Evolutionary conservation across 1,140 invertebrate species (phyloP), one percentile per base, ranked within the genome.

Genomic region (Adoxophyes honmai): DNA sequence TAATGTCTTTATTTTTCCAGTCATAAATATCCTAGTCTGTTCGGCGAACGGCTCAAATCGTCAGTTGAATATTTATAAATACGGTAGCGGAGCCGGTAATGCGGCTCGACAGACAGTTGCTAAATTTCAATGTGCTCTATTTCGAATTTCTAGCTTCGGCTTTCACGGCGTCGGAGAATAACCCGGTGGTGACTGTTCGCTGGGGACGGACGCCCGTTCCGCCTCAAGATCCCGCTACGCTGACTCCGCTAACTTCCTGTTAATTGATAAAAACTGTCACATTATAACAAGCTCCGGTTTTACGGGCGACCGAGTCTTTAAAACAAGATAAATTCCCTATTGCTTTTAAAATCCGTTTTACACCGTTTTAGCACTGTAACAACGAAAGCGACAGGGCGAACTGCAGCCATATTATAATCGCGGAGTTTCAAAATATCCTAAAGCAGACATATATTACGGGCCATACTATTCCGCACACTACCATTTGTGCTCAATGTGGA

Each of bases 91-190:
- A 83, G 68, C 75, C 74, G 56, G 82, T 86, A 85, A 88, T 81
- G 75, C 75, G 73, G 62, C 65, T 62, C 73, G 79, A 83, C 80
- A 86, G 81, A 78, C 83, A 88, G 81, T 85, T 86, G 83, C 83
- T 83, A 86, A 84, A 86, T 88, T 84, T 86, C 83, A 88, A 82
- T 81, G 75, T 78, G 85, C 66, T 85, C 85, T 75, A 88, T 75
- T 83, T 86, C 69, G 66, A 73, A 79, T 74, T 73, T 69, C 68
- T 68, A 72, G 73, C 70, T 73, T 81, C 73, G 65, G 66, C 75
- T 86, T 81, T 78, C 76, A 68, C 68, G 64, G 68, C 67, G 72
- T 71, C 71, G 67, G 66, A 71, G 44, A 56, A 51, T 54, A 52
- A 42, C 69, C 75, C 73, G 55, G 69, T 60, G 55, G 65, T 57